Base-by-base conservation (phyloP, 2,113 vertebrate genomes). In the Corythornis madagascariensis region DNA sequence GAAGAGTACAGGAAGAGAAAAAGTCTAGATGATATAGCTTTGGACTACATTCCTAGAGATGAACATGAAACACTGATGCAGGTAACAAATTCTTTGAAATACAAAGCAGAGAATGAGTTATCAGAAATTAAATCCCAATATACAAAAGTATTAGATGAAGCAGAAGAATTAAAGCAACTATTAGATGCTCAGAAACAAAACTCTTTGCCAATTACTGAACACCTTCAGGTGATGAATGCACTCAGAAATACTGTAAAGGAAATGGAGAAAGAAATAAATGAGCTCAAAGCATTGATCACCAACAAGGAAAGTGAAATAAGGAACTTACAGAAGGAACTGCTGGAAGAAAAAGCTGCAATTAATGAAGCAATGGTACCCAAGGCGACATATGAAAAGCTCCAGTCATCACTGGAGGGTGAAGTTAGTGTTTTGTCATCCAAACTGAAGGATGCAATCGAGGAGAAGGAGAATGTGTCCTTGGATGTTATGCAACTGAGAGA, bases 381-480 rank as follows among this genome's bases (percentile, higher is more conserved):
- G 45, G 59, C 89, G 65, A 95, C 98, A 2, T 98, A 98, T 10
- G 98, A 98, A 78, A 97, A 97, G 60, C 94, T 98, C 26, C 97
- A 97, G 79, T 94, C 97, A 6, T 97, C 98, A 4, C 92, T 99
- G 47, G 98, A 99, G 95, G 91, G 90, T 1, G 98, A 99, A 97
- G 97, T 98, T 81, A 98, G 74, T 75, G 92, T 93, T 56, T 94
- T 99, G 93, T 98, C 98, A 28, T 97, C 97, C 31, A 98, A 98
- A 85, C 96, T 99, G 92, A 98, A 98, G 94, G 98, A 98, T 53
- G 97, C 98, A 4, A 93, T 98, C n/a, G 97, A 98, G 89, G 99
- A 99, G 91, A 99, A 98, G 95, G 99, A 99, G 48, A 98, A 98
- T 66, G 94, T 98, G 95, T 98, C 98, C 40, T 95, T 98, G 48